These are phyloP conservation scores for Microtus pennsylvanicus DNA, from an alignment of 2,113 vertebrate genomes.

Conservation along the genomic window DNA sequence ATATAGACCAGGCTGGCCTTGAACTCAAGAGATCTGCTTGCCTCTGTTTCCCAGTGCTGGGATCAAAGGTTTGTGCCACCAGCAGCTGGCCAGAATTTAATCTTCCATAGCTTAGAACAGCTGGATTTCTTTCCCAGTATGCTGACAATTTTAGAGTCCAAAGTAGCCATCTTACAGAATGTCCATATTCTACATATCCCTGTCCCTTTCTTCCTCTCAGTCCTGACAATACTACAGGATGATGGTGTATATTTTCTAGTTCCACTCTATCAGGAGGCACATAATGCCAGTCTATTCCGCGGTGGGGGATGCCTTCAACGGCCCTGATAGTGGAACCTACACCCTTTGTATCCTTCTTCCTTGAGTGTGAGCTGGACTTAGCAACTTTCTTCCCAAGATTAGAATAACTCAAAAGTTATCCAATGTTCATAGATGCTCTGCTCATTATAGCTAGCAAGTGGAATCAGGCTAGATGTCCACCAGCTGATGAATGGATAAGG, in stretches of 20 bases:
- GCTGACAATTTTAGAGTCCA: not conserved
- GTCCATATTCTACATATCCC: not conserved
- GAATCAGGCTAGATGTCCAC: not conserved
- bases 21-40: not conserved
- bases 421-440: not conserved
- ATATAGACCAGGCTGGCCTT: not conserved
- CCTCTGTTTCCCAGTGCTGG: not conserved
- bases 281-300: not conserved
- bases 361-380: not conserved
- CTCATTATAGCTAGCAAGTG: not conserved
- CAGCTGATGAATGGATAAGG: not conserved
- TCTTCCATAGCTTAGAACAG: not conserved
- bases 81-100: not conserved
- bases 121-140: not conserved
- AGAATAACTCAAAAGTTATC: not conserved
- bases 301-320: rapidly evolving
- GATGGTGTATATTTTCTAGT: not conserved
- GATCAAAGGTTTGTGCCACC: not conserved
- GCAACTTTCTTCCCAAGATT: not conserved
- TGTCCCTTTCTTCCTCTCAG: not conserved
- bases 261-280: not conserved
- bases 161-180: not conserved
- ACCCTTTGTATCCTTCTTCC: not conserved
- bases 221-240: not conserved
- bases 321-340: not conserved